Evolutionary conservation across 2,797 vertebrate species (phyloP), one percentile per base, ranked within the genome.

Genomic region (Acanthurus tractus): DNA sequence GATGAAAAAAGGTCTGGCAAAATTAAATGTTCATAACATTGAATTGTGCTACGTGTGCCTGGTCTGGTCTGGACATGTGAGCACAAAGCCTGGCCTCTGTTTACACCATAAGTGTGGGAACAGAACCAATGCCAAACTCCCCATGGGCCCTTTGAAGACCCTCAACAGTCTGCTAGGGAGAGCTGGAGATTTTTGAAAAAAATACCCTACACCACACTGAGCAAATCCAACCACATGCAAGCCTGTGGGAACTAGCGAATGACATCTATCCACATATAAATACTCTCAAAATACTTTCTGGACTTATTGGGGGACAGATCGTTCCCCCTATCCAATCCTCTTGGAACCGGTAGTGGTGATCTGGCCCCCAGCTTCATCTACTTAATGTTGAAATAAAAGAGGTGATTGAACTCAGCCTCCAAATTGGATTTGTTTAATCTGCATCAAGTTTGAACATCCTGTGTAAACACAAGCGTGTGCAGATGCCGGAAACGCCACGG

Each of bases 371-470:
- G 82, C 86, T 91, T 88, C 88, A 88, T 89, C 80, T 78, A 85
- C 86, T 88, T 85, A 80, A 85, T 87, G 92, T 89, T 90, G 80
- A 94, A 95, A 92, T 90, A 87, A 90, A 90, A 84, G 82, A 93
- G 91, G 82, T 90, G 89, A 94, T 90, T 83, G 80, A 95, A 92
- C 85, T 88, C 82, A 79, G 87, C 53, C 79, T 88, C 88, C 88
- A 88, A 89, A 95, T 91, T 93, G 88, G 92, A 94, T 94, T 95
- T 93, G 92, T 93, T 93, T 94, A 92, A 94, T 95, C 89, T 94
- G 85, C 89, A 88, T 92, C 79, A 86, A 90, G 89, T 87, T 88
- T 90, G 84, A 93, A 93, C 89, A 93, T 94, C 90, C 92, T 94
- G 93, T 93, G 90, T 95, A 95, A 95, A 96, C 94, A 95, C 79